Percentiles rank a stretch among this genome's conserved stretches.
Evolutionary conservation across 2,888 invertebrate species (phyloP).

Genomic region (Polia nebulosa): DNA sequence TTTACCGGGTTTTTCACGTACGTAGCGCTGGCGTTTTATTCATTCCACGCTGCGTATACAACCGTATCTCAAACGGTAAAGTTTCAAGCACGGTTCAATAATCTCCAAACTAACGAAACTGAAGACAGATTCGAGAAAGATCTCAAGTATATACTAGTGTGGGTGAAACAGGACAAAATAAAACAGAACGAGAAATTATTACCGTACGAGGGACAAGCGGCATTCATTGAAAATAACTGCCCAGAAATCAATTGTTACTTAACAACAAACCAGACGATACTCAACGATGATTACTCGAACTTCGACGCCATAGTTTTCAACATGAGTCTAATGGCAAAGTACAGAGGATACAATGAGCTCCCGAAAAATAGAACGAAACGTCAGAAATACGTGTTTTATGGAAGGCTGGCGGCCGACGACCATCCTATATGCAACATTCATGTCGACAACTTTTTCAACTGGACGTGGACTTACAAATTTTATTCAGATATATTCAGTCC

Average conservation of each 20-base stretch:
- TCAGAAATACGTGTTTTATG: slow-evolving; percentile 84
- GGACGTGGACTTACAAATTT: slow-evolving; percentile 87
- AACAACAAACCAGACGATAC: slow-evolving; percentile 74
- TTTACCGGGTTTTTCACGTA: slow-evolving; percentile 81
- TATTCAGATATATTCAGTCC: slow-evolving; percentile 82
- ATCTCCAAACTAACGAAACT: slow-evolving; percentile 30
- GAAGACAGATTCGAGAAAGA: slow-evolving; percentile 58
- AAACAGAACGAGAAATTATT: slow-evolving; percentile 15
- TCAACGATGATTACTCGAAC: slow-evolving; percentile 71
- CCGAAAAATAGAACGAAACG: slow-evolving; percentile 72
- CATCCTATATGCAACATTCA: slow-evolving; percentile 76
- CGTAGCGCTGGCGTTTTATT: slow-evolving; percentile 78
- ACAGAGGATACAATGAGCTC: slow-evolving; percentile 65
- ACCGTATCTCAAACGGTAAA: slow-evolving; percentile 65
- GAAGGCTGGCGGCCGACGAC: slow-evolving; percentile 74
- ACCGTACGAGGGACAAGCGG: slow-evolving; percentile 70
- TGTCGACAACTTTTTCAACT: slow-evolving; percentile 83
- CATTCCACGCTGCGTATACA: slow-evolving; percentile 77
- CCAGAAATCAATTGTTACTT: slow-evolving; percentile 79
- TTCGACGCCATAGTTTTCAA: slow-evolving; percentile 84
- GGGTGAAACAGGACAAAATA: slow-evolving; percentile 62
- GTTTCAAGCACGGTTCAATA: slow-evolving; percentile 54
- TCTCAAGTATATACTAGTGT: slow-evolving; percentile 80
- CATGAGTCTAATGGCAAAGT: slow-evolving; percentile 64
- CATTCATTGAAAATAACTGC: slow-evolving; percentile 77